Evolutionary conservation across 2,113 vertebrate species (phyloP).

Genomic region (Holacanthus passer): DNA sequence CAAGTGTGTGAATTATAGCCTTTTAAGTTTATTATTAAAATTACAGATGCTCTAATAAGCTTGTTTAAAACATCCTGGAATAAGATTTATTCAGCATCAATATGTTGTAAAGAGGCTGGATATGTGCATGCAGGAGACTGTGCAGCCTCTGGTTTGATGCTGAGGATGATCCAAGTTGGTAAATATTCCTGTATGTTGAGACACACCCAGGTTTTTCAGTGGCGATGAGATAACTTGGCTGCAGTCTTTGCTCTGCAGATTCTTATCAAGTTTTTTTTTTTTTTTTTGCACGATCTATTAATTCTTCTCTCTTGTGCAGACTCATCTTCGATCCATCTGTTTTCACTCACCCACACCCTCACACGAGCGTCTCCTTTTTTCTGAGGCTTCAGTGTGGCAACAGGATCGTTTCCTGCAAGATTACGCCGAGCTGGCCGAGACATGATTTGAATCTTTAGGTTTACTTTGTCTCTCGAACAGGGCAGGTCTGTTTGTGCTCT

Average conservation of each 20-base stretch:
- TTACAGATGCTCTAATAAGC: no score
- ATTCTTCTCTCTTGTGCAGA: not conserved
- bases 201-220: constrained; percentile 83
- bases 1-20: constrained; percentile 1
- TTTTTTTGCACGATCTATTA: constrained; percentile 7
- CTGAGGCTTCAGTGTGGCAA: constrained; percentile 14
- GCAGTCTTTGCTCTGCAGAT: constrained; percentile 60
- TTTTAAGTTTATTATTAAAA: no score
- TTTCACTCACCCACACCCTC: constrained; percentile 46
- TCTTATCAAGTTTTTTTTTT: constrained; percentile 43
- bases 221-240: constrained; percentile 78
- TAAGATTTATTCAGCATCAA: not conserved
- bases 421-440: constrained; percentile 25
- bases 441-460: constrained; percentile 34
- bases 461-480: constrained; percentile 10
- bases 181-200: constrained; percentile 64
- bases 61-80: constrained; percentile 3
- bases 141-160: constrained; percentile 29
- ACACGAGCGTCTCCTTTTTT: constrained; percentile 14
- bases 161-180: constrained; percentile 64
- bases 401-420: constrained; percentile 21
- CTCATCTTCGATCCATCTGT: constrained; percentile 16
- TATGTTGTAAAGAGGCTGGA: not conserved
- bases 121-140: not conserved
- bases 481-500: constrained; percentile 39